Evolutionary conservation across 1,140 invertebrate genomes (phyloP).

Genomic region (Aphaenogaster rudis): DNA sequence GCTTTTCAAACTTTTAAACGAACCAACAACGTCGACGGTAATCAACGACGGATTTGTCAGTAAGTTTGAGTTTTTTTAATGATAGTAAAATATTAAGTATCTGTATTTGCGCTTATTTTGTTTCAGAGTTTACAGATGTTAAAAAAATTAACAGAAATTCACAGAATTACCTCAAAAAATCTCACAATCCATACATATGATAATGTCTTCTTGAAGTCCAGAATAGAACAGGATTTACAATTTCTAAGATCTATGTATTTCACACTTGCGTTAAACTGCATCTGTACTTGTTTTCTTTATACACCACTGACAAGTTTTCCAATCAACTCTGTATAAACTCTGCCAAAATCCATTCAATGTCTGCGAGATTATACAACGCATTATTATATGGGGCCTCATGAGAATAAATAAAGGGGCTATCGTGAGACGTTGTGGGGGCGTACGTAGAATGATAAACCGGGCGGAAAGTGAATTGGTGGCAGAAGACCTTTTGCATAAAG

Average conservation of each 20-base stretch:
- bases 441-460: constrained; percentile 73
- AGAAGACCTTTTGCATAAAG: constrained; percentile 80
- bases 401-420: constrained; percentile 73
- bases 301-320: neutral
- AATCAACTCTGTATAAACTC: constrained; percentile 2
- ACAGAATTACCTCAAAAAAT: neutral
- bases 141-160: neutral
- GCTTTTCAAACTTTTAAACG: constrained; percentile 41
- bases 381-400: neutral
- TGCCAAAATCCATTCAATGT: neutral
- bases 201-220: neutral
- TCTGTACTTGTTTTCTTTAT: neutral
- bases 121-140: neutral
- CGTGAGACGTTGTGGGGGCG: constrained; percentile 27
- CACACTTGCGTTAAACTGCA: neutral
- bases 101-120: neutral
- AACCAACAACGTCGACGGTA: neutral
- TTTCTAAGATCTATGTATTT: neutral
- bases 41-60: constrained; percentile 38
- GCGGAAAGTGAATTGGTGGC: constrained; percentile 79
- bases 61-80: neutral
- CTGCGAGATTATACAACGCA: neutral
- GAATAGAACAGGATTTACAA: neutral
- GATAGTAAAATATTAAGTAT: neutral
- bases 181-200: neutral